These are phyloP conservation scores for Hybos culiciformis DNA, from an alignment of 2,888 invertebrate genomes.

Conservation along the genomic window DNA sequence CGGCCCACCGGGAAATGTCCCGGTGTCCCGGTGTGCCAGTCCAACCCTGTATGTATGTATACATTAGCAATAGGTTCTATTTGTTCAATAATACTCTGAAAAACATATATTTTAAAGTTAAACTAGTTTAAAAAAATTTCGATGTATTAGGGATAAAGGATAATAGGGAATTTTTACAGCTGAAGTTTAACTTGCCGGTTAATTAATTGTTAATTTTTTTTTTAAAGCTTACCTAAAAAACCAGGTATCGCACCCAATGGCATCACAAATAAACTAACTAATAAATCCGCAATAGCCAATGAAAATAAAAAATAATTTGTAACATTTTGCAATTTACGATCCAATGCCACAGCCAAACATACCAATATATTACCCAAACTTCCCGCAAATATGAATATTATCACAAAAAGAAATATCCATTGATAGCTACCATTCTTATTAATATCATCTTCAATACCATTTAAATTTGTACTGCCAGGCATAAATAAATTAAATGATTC, in stretches of 20 bases:
- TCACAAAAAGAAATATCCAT: conserved; percentile 73
- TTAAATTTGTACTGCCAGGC: conserved; percentile 8
- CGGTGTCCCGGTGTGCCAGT: too few relatives aligned
- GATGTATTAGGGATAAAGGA: too few relatives aligned
- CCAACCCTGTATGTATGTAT: too few relatives aligned
- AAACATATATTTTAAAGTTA: too few relatives aligned
- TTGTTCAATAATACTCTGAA: too few relatives aligned
- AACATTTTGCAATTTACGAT: conserved; percentile 81
- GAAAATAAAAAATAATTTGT: conserved; percentile 93
- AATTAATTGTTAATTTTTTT: background rate
- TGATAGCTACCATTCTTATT: conserved; percentile 39
- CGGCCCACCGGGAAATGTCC: too few relatives aligned
- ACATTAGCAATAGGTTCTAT: too few relatives aligned
- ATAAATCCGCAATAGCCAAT: conserved; percentile 81
- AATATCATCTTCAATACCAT: background rate
- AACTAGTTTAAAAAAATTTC: too few relatives aligned
- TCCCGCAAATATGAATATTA: conserved; percentile 75
- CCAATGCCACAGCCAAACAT: conserved; percentile 82
- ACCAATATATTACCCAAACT: conserved; percentile 86
- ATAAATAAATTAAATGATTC: conserved; percentile 12
- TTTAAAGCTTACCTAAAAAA: conserved; percentile 63
- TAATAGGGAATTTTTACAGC: too few relatives aligned
- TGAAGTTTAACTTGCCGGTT: too few relatives aligned
- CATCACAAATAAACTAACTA: conserved; percentile 92
- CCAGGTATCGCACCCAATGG: conserved; percentile 88